Conservation (phyloP, 2,797 vertebrate genomes). For the Oreochromis grahami region DNA sequence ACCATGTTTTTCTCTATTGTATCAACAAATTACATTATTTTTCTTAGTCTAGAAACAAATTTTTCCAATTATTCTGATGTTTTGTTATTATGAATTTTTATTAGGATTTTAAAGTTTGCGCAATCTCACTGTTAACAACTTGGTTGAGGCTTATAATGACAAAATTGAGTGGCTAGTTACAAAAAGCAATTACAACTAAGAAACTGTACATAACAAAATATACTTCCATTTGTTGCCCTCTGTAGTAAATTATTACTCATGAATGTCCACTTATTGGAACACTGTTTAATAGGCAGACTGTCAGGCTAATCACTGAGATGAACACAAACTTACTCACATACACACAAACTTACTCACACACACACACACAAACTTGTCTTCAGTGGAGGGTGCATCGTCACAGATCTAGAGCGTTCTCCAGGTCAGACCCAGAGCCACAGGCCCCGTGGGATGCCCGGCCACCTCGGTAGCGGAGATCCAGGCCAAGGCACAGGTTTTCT, state of each 20-base stretch:
- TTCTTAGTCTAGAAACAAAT: neutral
- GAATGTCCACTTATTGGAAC: constrained; percentile 1
- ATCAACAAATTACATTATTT: neutral
- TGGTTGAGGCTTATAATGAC: neutral
- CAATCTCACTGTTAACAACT: neutral
- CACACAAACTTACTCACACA: neutral
- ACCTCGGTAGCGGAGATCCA: constrained; percentile 8
- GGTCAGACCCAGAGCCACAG: constrained; percentile 28
- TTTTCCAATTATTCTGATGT: neutral
- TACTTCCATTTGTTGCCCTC: neutral
- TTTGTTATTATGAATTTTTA: neutral
- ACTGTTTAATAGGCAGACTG: constrained; percentile 36
- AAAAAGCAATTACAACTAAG: neutral
- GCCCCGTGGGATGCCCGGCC: constrained; percentile 24
- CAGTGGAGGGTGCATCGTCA: constrained; percentile 23
- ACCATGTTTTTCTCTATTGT: neutral
- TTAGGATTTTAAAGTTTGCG: neutral
- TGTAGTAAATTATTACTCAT: neutral
- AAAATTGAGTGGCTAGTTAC: neutral
- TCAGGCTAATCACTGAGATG: constrained; percentile 21
- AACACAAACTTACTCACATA: neutral
- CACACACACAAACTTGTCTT: neutral
- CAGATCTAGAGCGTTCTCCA: constrained; percentile 42
- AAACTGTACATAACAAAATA: neutral
- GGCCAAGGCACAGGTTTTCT: neutral